Percentiles rank a stretch among this genome's conserved stretches.
Evolutionary conservation across 2,113 vertebrate genomes (phyloP).

Genomic region (Calonectris borealis): DNA sequence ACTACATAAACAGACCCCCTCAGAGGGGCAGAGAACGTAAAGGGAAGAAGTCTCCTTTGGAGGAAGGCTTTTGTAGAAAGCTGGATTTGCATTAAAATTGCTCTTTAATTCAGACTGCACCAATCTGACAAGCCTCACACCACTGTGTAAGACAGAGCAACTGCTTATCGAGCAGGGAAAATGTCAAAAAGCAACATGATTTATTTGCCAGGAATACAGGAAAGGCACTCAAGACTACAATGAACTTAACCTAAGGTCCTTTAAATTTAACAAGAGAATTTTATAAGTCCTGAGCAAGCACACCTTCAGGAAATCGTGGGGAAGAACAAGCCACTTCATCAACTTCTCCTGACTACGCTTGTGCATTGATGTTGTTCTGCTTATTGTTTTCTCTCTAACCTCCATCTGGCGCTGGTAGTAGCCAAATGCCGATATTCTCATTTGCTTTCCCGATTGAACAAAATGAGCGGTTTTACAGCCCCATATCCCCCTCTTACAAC

Average conservation of each 20-base stretch:
- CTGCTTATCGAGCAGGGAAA: neutral
- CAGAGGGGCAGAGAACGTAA: neutral
- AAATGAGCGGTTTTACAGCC: neutral
- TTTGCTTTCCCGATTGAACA: neutral
- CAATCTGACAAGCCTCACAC: neutral
- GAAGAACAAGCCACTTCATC: neutral
- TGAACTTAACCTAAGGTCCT: neutral
- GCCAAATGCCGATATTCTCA: neutral
- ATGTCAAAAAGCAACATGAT: slow-evolving; percentile 28
- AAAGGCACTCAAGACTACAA: neutral
- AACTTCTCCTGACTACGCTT: neutral
- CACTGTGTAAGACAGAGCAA: neutral
- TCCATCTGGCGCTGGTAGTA: neutral
- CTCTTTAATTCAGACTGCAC: slow-evolving; percentile 11
- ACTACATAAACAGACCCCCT: neutral
- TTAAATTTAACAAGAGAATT: slow-evolving; percentile 11
- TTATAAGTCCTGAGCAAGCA: neutral
- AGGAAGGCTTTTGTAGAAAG: neutral
- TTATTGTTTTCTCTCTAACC: neutral
- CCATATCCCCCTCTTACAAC: neutral
- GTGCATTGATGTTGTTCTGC: neutral
- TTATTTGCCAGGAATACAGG: neutral
- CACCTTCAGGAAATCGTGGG: neutral
- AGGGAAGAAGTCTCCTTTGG: neutral
- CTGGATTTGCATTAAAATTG: slow-evolving; percentile 22